Evolutionary conservation across 2,888 invertebrate genomes (phyloP).

Genomic region (Polyommatus icarus): DNA sequence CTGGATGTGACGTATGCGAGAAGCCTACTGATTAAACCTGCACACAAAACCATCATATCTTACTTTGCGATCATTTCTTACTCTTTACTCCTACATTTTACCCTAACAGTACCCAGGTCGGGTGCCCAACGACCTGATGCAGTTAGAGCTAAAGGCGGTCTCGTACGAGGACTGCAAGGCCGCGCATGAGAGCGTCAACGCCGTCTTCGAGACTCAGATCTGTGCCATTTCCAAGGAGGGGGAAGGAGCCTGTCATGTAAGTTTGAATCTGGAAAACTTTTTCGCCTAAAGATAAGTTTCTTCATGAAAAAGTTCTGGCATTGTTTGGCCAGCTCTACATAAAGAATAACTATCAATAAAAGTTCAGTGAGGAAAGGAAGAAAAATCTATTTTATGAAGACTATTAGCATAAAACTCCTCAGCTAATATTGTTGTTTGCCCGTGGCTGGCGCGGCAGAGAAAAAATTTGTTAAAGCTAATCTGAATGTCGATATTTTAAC

Average conservation of each 20-base stretch:
- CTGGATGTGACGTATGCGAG: too few relatives aligned
- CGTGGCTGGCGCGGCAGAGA: background rate
- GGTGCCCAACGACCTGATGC: constrained; percentile 73
- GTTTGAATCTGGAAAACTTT: constrained; percentile 37
- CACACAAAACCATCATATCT: background rate
- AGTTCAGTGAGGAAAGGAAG: too few relatives aligned
- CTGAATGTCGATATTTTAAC: constrained; percentile 18
- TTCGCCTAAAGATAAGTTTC: too few relatives aligned
- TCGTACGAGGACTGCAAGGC: constrained; percentile 72
- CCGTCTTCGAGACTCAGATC: constrained; percentile 78
- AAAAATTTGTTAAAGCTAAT: too few relatives aligned
- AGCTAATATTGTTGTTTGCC: background rate
- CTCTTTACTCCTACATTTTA: too few relatives aligned
- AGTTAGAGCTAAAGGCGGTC: constrained; percentile 74
- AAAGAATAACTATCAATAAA: too few relatives aligned
- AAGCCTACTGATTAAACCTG: too few relatives aligned
- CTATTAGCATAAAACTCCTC: too few relatives aligned
- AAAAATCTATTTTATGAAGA: too few relatives aligned
- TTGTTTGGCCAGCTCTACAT: too few relatives aligned
- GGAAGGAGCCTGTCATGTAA: constrained; percentile 77
- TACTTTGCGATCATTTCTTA: background rate
- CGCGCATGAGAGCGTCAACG: constrained; percentile 67
- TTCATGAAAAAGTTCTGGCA: too few relatives aligned
- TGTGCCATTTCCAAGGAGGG: constrained; percentile 77
- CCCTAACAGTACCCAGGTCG: constrained; percentile 62